phyloP scores from a whole-genome alignment of 2,888 invertebrate species.

The Limnephilus rhombicus region DNA sequence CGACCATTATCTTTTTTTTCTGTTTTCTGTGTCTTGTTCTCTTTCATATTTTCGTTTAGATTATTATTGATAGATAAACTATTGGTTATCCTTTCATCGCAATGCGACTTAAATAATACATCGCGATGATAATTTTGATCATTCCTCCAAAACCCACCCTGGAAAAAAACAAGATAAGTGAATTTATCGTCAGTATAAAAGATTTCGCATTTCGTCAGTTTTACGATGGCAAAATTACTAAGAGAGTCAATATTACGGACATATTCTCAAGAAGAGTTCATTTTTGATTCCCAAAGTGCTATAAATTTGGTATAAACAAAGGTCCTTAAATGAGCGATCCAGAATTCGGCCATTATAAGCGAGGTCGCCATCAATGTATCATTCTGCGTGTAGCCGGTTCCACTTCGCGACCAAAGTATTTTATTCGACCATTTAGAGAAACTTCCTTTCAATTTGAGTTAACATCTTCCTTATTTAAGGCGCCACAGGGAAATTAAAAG shows the following conservation, averaged over 20 bases:
- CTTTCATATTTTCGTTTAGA: no score
- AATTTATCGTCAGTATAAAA: no score
- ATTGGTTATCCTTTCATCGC: no score
- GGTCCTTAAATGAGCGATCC: neutral
- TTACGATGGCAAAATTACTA: neutral
- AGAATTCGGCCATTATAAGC: neutral
- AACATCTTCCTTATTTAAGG: constrained; percentile 64
- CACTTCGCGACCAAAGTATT: constrained; percentile 45
- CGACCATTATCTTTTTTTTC: no score
- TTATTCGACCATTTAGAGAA: constrained; percentile 56
- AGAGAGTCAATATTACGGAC: neutral
- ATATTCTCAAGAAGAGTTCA: neutral
- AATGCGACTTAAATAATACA: neutral
- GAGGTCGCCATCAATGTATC: neutral
- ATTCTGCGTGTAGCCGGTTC: constrained; percentile 15
- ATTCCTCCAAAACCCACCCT: no score
- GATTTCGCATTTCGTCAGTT: neutral
- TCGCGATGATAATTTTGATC: no score
- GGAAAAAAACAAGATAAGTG: no score
- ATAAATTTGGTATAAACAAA: neutral
- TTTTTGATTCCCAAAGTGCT: neutral
- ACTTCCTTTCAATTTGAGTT: constrained; percentile 63
- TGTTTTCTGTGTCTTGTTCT: no score
- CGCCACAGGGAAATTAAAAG: constrained; percentile 76
- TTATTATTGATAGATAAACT: no score